Conservation (phyloP, 2,888 invertebrate species). For the Actias luna region DNA sequence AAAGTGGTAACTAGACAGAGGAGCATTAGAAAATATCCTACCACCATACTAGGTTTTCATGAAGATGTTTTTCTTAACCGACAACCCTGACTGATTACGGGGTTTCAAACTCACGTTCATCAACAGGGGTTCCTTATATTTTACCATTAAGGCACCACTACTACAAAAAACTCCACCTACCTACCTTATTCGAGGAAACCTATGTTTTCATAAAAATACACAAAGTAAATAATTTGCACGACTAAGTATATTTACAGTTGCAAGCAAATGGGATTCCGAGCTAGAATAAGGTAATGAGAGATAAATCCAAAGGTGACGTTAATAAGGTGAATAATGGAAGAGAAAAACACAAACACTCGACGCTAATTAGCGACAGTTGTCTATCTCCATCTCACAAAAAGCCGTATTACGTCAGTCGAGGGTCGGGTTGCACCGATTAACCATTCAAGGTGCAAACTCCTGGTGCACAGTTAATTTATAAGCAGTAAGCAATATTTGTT, state of each 20-base stretch:
- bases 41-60: too few relatives aligned
- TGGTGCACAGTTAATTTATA: background rate
- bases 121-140: too few relatives aligned
- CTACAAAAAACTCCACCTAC: too few relatives aligned
- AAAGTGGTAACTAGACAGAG: too few relatives aligned
- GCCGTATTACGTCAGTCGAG: constrained; percentile 46
- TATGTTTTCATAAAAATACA: too few relatives aligned
- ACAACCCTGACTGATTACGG: too few relatives aligned
- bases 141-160: too few relatives aligned
- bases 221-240: too few relatives aligned
- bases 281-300: constrained; percentile 24
- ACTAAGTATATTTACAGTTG: background rate
- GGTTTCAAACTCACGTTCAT: too few relatives aligned
- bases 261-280: constrained; percentile 8
- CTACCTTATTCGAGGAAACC: too few relatives aligned
- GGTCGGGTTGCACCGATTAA: constrained; percentile 59
- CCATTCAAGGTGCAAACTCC: constrained; percentile 60
- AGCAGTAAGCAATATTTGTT: background rate
- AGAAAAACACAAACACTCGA: constrained; percentile 12
- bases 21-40: too few relatives aligned
- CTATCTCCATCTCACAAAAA: constrained; percentile 41
- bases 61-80: too few relatives aligned
- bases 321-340: constrained; percentile 29
- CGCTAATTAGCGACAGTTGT: constrained; percentile 54
- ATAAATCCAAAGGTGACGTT: constrained; percentile 22